Conservation (phyloP, 2,888 invertebrate species). For the Eristalis arbustorum region DNA sequence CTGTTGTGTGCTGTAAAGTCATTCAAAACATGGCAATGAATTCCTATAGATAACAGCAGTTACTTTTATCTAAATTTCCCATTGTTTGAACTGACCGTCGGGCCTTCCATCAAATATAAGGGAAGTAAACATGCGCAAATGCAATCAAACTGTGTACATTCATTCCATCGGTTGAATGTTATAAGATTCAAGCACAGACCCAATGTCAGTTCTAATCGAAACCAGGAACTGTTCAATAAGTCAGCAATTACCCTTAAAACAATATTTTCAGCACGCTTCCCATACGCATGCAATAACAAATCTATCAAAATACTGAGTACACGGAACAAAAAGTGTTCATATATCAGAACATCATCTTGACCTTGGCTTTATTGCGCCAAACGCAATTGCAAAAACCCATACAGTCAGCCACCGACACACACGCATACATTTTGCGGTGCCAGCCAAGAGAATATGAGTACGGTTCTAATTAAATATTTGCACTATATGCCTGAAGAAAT, state of each 20-base stretch:
- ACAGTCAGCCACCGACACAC: not conserved
- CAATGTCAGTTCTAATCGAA: slow-evolving; percentile 44
- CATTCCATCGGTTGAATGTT: not conserved
- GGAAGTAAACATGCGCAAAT: not conserved
- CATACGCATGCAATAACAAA: slow-evolving; percentile 57
- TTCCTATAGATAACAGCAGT: too few relatives aligned
- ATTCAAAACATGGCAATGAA: too few relatives aligned
- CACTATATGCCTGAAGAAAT: slow-evolving; percentile 43
- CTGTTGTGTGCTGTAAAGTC: not conserved
- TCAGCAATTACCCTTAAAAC: slow-evolving; percentile 46
- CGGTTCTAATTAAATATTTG: slow-evolving; percentile 59
- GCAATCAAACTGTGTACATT: not conserved
- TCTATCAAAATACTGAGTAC: slow-evolving; percentile 42
- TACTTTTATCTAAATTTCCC: too few relatives aligned
- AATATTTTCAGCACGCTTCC: slow-evolving; percentile 35
- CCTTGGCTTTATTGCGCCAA: slow-evolving; percentile 63
- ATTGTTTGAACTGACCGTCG: not conserved
- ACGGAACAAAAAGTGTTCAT: slow-evolving; percentile 51
- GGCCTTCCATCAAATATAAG: not conserved
- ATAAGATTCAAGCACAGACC: not conserved
- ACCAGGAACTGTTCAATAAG: slow-evolving; percentile 50
- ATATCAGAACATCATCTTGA: slow-evolving; percentile 64
- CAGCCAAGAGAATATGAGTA: slow-evolving; percentile 20
- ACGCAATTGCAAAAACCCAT: slow-evolving; percentile 47
- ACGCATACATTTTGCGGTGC: not conserved